Conservation (phyloP, 2,797 vertebrate species). For the Yasuhikotakia modesta region DNA sequence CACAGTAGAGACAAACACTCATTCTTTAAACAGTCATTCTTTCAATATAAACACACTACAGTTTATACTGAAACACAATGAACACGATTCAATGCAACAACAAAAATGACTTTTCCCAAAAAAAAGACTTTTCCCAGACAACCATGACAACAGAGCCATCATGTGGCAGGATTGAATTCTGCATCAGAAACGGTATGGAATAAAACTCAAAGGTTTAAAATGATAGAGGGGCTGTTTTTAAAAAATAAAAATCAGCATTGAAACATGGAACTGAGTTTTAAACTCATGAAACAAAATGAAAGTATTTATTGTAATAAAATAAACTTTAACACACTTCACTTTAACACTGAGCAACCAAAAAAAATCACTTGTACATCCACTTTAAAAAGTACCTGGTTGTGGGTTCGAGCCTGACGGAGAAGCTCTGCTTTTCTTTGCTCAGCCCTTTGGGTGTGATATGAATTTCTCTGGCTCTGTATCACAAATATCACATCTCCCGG, state of each 20-base stretch:
- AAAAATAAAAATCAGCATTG: too few relatives aligned
- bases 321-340: neutral
- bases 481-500: constrained; percentile 82
- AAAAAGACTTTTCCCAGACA: neutral
- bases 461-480: constrained; percentile 91
- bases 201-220: neutral
- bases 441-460: constrained; percentile 81
- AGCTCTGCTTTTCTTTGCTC: constrained; percentile 77
- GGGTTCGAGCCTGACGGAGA: constrained; percentile 77
- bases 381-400: constrained; percentile 76
- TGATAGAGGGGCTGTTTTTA: neutral
- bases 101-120: neutral
- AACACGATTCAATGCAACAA: neutral
- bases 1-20: neutral
- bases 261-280: neutral
- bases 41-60: neutral
- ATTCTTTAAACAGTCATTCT: neutral
- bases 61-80: neutral
- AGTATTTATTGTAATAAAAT: neutral
- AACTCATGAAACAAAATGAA: too few relatives aligned
- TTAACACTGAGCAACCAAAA: neutral
- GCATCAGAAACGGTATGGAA: neutral
- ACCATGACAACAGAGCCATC: constrained; percentile 27
- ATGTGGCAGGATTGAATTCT: neutral
- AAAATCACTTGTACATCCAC: neutral